A percentile compares a stretch with the other conserved stretches of the same genome.
Evolutionary conservation across 1,140 invertebrate species (phyloP).

Genomic region (Adoxophyes honmai): DNA sequence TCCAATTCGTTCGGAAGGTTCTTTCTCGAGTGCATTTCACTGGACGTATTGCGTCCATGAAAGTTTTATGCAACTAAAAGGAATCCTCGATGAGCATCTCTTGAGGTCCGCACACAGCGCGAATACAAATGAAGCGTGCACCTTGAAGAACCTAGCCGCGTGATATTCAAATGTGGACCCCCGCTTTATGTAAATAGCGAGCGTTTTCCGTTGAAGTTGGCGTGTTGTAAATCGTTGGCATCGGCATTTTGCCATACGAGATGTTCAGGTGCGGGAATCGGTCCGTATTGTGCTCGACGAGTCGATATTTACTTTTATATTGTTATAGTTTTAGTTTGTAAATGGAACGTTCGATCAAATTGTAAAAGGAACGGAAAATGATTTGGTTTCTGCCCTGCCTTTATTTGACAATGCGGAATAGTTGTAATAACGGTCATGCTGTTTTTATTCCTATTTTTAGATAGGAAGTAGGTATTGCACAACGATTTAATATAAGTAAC

Average conservation of each 20-base stretch:
- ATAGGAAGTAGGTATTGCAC: no score
- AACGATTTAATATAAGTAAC: no score
- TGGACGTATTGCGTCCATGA: constrained; percentile 12
- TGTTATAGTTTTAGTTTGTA: no score
- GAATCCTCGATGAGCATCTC: constrained; percentile 11
- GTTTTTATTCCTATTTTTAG: no score
- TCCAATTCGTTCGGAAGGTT: neutral
- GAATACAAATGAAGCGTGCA: constrained; percentile 6
- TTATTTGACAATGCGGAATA: no score
- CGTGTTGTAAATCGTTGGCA: neutral
- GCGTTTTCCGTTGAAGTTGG: neutral
- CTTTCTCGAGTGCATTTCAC: constrained; percentile 13
- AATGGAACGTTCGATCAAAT: no score
- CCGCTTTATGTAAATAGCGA: neutral
- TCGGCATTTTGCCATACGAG: neutral
- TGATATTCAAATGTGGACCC: neutral
- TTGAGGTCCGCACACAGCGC: neutral
- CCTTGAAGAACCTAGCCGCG: neutral
- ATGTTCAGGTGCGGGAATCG: neutral
- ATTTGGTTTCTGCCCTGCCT: no score
- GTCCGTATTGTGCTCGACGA: neutral
- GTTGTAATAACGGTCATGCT: no score
- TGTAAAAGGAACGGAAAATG: no score
- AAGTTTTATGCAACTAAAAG: constrained; percentile 16
- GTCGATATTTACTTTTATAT: neutral